Evolutionary conservation across 1,140 invertebrate genomes (phyloP), one percentile per base, ranked within the genome.

Genomic region (Lasioglossum albipes): DNA sequence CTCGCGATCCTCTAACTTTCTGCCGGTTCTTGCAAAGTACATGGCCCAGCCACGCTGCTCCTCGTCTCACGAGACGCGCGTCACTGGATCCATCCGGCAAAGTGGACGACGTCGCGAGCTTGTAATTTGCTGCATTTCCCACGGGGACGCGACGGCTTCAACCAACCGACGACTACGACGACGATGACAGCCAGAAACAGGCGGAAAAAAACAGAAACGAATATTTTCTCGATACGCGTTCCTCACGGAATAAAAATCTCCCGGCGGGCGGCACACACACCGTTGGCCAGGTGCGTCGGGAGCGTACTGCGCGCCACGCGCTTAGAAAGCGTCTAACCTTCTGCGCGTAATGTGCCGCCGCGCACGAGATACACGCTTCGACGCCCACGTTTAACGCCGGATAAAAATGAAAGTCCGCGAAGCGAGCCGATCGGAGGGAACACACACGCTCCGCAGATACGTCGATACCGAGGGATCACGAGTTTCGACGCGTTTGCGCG

Each of bases 251-350:
- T 12, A 13, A 10, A 45, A 13, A 49, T 12, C 45, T 12, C 45
- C 45, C 45, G 45, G 13, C 45, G 45, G 45, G 45, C 45, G 45
- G 13, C 31, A 18, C 36, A 22, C 66, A 22, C 20, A 49, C 66
- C 66, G 10, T n/a, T n/a, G 42, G n/a, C 42, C 66, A 68, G 66
- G 66, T 68, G n/a, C 66, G 66, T 27, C 42, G n/a, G 42, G 42
- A 68, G 42, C 42, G 66, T 27, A 49, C 66, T 68, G 66, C 42
- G 66, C 42, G 66, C 66, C 66, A 68, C 66, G 42, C 42, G 66
- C 66, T 41, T 71, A 71, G 69, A 71, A 59, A 59, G 69, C 57
- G 22, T 57, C 20, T 59, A 57, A 71, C 69, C 69, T 71, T 68
- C 69, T 22, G 54, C 49, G 69, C 49, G 31, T n/a, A 16, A n/a